Evolutionary conservation across 2,797 vertebrate genomes (phyloP).

Genomic region (Ciconia nigra): DNA sequence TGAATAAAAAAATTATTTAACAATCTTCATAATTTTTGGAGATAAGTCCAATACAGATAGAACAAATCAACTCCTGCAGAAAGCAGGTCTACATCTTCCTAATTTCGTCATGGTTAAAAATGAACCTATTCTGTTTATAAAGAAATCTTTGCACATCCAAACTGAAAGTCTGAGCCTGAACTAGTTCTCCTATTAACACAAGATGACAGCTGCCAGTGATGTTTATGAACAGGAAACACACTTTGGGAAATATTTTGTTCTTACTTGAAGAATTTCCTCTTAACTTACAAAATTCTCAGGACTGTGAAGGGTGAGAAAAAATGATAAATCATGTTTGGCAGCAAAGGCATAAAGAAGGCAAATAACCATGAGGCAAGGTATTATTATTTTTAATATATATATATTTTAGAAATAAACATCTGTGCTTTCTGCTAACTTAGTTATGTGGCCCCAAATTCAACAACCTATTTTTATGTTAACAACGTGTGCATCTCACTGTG

Average conservation of each 20-base stretch:
- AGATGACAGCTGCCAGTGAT: neutral
- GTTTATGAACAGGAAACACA: neutral
- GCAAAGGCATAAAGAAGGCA: neutral
- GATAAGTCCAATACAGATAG: neutral
- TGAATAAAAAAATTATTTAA: neutral
- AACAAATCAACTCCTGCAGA: neutral
- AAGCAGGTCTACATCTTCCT: neutral
- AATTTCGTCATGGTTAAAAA: neutral
- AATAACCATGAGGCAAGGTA: neutral
- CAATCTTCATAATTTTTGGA: neutral
- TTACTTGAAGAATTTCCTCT: neutral
- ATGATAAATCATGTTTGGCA: neutral
- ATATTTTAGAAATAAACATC: neutral
- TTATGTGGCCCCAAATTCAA: neutral
- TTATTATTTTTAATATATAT: neutral
- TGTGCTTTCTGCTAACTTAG: neutral
- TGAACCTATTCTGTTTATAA: neutral
- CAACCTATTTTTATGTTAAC: neutral
- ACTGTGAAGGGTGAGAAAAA: neutral
- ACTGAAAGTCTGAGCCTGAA: neutral
- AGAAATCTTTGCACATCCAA: neutral
- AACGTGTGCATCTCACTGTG: neutral
- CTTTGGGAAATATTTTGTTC: neutral
- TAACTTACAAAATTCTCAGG: neutral
- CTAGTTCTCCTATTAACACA: neutral